These are phyloP conservation scores for Aphodius sticticus DNA, from an alignment of 2,888 invertebrate genomes.

Conservation along the genomic window DNA sequence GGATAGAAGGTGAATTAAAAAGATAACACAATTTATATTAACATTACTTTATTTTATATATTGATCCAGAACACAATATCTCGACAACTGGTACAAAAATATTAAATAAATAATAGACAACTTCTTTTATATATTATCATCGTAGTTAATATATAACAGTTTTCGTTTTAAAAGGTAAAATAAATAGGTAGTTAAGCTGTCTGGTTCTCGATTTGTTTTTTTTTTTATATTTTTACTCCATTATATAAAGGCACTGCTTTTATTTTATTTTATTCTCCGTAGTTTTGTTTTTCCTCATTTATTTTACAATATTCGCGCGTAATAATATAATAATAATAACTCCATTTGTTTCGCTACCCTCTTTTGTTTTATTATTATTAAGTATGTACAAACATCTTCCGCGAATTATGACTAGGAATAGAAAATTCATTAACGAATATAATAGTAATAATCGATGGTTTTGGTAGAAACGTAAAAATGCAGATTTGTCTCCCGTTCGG, in stretches of 20 bases:
- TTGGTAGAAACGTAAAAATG: neutral
- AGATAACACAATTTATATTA: neutral
- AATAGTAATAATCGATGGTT: neutral
- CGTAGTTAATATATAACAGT: constrained; percentile 21
- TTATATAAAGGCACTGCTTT: constrained; percentile 44
- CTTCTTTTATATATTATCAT: constrained; percentile 41
- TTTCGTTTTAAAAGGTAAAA: constrained; percentile 17
- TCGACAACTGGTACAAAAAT: constrained; percentile 12
- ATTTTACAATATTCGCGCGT: neutral
- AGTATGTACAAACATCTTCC: neutral
- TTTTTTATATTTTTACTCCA: constrained; percentile 13
- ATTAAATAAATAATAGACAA: constrained; percentile 37
- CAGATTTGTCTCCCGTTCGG: neutral
- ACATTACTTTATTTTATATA: constrained; percentile 4
- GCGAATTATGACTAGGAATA: constrained; percentile 4
- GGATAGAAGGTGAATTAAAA: neutral
- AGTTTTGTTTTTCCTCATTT: neutral
- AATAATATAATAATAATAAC: neutral
- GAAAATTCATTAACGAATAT: neutral
- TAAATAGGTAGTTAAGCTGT: constrained; percentile 37
- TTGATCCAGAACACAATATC: constrained; percentile 4
- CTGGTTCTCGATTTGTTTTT: constrained; percentile 29
- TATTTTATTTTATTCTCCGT: constrained; percentile 28
- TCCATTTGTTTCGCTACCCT: neutral
- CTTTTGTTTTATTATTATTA: neutral